These are phyloP conservation scores for Diorhabda sublineata DNA, from an alignment of 1,140 invertebrate genomes.

Conservation along the genomic window DNA sequence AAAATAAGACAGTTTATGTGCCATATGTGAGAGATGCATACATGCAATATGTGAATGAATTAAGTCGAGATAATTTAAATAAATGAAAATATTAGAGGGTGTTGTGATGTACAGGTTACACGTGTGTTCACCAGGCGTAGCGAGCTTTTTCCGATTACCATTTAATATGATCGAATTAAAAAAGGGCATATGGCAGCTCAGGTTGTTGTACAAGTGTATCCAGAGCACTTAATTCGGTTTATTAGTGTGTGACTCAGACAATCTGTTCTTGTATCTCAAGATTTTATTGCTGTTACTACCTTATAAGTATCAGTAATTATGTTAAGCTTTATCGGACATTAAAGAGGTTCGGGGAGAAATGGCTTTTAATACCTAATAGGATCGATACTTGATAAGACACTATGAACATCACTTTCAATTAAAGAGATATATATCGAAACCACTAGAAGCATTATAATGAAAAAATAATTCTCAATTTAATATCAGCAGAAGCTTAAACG, in stretches of 20 bases:
- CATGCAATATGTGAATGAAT: constrained; percentile 17
- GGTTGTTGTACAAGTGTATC: constrained; percentile 15
- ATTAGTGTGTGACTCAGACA: constrained; percentile 14
- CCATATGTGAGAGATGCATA: constrained; percentile 13
- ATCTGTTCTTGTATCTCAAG: not conserved
- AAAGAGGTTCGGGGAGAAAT: too few species aligned
- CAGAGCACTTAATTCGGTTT: constrained; percentile 7
- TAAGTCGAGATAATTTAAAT: constrained; percentile 14
- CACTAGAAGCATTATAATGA: too few species aligned
- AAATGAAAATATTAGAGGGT: constrained; percentile 15
- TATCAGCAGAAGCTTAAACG: too few species aligned
- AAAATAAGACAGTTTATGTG: constrained; percentile 10
- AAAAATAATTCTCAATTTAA: too few species aligned
- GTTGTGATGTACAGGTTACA: constrained; percentile 16
- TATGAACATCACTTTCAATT: too few species aligned
- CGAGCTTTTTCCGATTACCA: constrained; percentile 10
- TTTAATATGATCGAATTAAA: constrained; percentile 13
- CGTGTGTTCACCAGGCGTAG: constrained; percentile 11
- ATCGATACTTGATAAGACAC: too few species aligned
- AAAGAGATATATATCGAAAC: too few species aligned
- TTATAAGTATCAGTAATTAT: constrained; percentile 3
- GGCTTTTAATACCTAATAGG: too few species aligned
- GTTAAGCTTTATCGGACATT: not conserved
- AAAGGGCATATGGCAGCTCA: constrained; percentile 12
- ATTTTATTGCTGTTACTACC: not conserved